phyloP scores from a whole-genome alignment of 2,113 vertebrate genomes.

The Oryzias curvinotus region DNA sequence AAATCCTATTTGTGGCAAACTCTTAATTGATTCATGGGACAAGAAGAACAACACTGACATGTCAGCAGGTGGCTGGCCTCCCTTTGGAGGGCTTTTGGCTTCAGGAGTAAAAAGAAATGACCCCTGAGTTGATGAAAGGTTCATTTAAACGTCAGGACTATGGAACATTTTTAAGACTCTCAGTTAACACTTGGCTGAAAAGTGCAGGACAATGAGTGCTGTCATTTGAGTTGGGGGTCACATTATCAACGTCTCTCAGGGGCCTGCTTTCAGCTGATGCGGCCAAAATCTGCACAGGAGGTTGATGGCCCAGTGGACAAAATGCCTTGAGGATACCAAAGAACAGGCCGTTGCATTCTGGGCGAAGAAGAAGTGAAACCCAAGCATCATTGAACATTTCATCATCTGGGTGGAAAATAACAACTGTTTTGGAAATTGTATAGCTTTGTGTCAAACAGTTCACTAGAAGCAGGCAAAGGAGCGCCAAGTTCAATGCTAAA shows the following conservation, averaged over 20 bases:
- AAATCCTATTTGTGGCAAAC: too few species aligned
- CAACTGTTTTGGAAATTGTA: constrained; percentile 69
- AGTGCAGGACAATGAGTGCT: constrained; percentile 56
- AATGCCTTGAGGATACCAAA: constrained; percentile 4
- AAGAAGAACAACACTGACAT: constrained; percentile 23
- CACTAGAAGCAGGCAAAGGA: constrained; percentile 15
- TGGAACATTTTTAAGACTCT: constrained; percentile 65
- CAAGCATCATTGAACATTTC: constrained; percentile 70
- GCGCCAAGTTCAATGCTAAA: constrained; percentile 45
- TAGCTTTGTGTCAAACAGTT: constrained; percentile 56
- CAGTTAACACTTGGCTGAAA: constrained; percentile 76
- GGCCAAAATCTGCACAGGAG: constrained; percentile 33
- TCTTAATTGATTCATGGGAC: too few species aligned
- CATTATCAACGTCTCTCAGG: constrained; percentile 68
- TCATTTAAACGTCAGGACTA: constrained; percentile 55
- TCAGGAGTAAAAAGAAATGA: constrained; percentile 49
- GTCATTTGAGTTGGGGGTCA: constrained; percentile 42
- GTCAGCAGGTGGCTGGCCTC: constrained; percentile 57
- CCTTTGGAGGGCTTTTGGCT: constrained; percentile 50
- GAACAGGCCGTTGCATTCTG: constrained; percentile 18
- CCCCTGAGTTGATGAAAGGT: constrained; percentile 66
- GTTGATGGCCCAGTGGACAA: neutral
- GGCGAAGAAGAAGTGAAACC: constrained; percentile 59
- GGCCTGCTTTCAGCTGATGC: constrained; percentile 56
- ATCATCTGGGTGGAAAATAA: constrained; percentile 36